Conservation (phyloP, 1,140 invertebrate genomes). For the Notospermus geniculatus region DNA sequence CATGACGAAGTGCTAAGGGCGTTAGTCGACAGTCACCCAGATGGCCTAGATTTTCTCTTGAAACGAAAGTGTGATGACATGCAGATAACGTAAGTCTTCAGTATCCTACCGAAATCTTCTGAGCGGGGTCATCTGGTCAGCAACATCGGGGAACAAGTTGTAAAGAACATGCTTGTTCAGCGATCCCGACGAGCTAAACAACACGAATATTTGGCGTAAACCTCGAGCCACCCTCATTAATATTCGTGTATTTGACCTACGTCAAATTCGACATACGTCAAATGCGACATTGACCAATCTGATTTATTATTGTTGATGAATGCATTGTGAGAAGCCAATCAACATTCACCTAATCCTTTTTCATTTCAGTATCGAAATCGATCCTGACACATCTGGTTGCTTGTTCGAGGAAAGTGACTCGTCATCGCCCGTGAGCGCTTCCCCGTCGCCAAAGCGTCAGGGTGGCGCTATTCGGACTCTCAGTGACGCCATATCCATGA, state of each 20-base stretch:
- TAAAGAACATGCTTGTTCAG: too few relatives aligned
- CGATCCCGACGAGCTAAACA: too few relatives aligned
- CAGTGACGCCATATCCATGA: conserved; percentile 9
- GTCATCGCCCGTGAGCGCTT: conserved; percentile 31
- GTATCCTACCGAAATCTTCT: conserved; percentile 3
- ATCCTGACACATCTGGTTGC: conserved; percentile 41
- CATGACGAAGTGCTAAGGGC: conserved; percentile 81
- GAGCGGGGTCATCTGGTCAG: too few relatives aligned
- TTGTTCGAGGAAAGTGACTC: conserved; percentile 35
- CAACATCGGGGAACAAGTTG: too few relatives aligned
- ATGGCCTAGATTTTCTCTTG: conserved; percentile 70
- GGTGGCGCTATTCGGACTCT: conserved; percentile 15
- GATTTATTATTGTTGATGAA: conserved; percentile 3
- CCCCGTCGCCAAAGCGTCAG: conserved; percentile 33
- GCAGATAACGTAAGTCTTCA: conserved; percentile 12
- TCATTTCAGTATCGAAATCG: conserved; percentile 39
- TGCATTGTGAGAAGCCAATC: not conserved
- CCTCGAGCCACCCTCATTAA: too few relatives aligned
- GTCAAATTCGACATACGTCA: too few relatives aligned
- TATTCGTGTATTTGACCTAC: too few relatives aligned
- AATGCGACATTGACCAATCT: too few relatives aligned
- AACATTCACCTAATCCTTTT: conserved; percentile 9
- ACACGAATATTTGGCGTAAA: too few relatives aligned
- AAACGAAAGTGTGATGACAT: conserved; percentile 56
- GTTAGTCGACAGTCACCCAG: conserved; percentile 79